Percentiles rank a stretch among this genome's conserved stretches.
Conservation (phyloP, 2,888 invertebrate species). For the Gerris lacustris region DNA sequence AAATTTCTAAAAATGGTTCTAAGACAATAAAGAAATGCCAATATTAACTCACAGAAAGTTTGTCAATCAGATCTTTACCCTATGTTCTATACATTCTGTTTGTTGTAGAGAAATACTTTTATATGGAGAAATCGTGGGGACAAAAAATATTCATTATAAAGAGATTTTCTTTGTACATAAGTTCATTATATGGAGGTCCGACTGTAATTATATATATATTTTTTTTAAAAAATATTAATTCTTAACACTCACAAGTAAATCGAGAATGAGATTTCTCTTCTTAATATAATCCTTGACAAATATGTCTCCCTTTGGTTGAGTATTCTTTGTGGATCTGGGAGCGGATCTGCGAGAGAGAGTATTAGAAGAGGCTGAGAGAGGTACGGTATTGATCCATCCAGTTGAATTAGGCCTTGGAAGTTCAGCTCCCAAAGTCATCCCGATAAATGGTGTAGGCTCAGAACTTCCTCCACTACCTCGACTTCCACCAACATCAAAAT, state of each 20-base stretch:
- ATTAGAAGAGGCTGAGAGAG: conserved; percentile 62
- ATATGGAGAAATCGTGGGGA: too few species aligned
- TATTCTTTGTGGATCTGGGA: conserved; percentile 39
- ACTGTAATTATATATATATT: too few species aligned
- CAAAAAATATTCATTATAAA: too few species aligned
- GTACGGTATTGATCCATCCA: conserved; percentile 93
- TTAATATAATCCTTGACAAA: conserved; percentile 90
- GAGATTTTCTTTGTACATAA: too few species aligned
- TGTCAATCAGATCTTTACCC: too few species aligned
- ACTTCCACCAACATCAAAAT: conserved; percentile 33
- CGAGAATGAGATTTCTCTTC: conserved; percentile 85
- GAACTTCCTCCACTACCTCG: conserved; percentile 30
- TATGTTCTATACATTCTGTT: too few species aligned
- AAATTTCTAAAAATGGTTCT: too few species aligned
- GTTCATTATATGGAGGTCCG: too few species aligned
- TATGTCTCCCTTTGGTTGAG: conserved; percentile 47
- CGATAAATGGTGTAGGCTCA: conserved; percentile 31
- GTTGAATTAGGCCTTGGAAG: conserved; percentile 34
- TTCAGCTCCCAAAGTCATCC: conserved; percentile 23
- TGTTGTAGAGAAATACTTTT: too few species aligned
- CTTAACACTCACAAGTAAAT: conserved; percentile 54
- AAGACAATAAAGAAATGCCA: too few species aligned
- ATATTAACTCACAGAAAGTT: too few species aligned
- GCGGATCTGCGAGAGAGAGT: conserved; percentile 59
- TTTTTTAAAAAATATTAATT: neutral